Evolutionary conservation across 30 jellyfish, hydroid and myxozoan genomes (phyloP).

Genomic region (Turritopsis dohrnii): DNA sequence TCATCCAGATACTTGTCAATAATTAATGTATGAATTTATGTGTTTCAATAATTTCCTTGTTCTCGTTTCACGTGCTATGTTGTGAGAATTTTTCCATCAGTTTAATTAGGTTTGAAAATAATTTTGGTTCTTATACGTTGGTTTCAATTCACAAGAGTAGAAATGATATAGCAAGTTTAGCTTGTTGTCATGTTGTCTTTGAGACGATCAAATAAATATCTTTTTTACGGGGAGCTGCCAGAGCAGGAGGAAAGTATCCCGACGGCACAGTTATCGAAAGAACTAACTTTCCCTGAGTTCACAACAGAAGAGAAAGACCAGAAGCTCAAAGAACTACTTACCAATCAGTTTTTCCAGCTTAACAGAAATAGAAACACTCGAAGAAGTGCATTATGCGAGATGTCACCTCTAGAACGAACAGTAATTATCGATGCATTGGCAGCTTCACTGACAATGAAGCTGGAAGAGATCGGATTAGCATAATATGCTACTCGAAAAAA

Average conservation of each 20-base stretch:
- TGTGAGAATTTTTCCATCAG: neutral
- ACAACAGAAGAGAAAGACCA: neutral
- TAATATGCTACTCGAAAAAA: neutral
- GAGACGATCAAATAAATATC: neutral
- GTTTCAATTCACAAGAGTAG: neutral
- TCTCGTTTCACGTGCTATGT: too few species aligned
- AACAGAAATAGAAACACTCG: neutral
- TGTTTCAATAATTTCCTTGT: neutral
- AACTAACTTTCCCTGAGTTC: slow-evolving; percentile 4
- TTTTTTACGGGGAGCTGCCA: neutral
- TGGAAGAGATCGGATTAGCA: neutral
- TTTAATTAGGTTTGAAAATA: neutral
- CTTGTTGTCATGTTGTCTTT: neutral
- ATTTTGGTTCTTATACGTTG: neutral
- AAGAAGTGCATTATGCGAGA: neutral
- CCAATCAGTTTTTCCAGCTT: neutral
- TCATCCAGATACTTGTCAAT: neutral
- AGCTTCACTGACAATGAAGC: neutral
- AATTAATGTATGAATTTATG: neutral
- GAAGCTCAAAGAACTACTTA: neutral
- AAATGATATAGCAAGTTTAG: too few species aligned
- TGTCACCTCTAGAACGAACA: neutral
- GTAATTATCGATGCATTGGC: neutral
- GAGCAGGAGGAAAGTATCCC: neutral
- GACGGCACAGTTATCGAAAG: neutral